Evolutionary conservation across 2,113 vertebrate genomes (phyloP).

Genomic region (Xenopus tropicalis): DNA sequence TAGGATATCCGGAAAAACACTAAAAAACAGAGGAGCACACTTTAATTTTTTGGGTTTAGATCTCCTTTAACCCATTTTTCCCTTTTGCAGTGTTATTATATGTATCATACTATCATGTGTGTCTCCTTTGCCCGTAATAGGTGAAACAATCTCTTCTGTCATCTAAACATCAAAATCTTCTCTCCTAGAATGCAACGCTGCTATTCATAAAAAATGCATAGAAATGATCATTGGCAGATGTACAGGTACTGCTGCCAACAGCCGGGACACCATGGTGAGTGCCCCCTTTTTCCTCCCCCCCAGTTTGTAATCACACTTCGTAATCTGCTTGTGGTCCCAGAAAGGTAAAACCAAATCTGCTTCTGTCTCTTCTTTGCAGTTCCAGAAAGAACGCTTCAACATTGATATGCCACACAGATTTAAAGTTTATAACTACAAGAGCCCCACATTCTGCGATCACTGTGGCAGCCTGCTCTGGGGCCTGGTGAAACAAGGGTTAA

Average conservation of each 20-base stretch:
- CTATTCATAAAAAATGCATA: constrained; percentile 99
- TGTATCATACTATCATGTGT: too few species aligned
- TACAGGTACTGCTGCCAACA: constrained; percentile 93
- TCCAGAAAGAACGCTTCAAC: constrained; percentile 98
- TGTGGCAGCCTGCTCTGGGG: constrained; percentile 98
- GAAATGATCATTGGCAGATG: constrained; percentile 97
- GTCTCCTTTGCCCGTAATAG: too few species aligned
- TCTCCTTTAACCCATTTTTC: too few species aligned
- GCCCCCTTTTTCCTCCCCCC: not conserved
- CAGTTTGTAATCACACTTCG: constrained; percentile 8
- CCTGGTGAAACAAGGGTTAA: constrained; percentile 92
- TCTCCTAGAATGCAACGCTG: constrained; percentile 90
- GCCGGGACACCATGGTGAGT: constrained; percentile 93
- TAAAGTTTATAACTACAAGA: constrained; percentile 95
- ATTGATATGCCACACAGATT: constrained; percentile 98
- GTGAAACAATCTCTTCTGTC: too few species aligned
- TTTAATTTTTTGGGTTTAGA: too few species aligned
- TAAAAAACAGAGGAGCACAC: too few species aligned
- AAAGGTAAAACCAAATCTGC: too few species aligned
- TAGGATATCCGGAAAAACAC: too few species aligned
- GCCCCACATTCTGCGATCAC: constrained; percentile 97
- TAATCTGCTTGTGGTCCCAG: not conserved
- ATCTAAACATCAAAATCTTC: not conserved
- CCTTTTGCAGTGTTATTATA: too few species aligned
- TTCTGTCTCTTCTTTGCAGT: constrained; percentile 64